A percentile compares a stretch with the other conserved stretches of the same genome.
These are phyloP conservation scores for Augochlora pura DNA, from an alignment of 1,140 invertebrate species.

Conservation along the genomic window DNA sequence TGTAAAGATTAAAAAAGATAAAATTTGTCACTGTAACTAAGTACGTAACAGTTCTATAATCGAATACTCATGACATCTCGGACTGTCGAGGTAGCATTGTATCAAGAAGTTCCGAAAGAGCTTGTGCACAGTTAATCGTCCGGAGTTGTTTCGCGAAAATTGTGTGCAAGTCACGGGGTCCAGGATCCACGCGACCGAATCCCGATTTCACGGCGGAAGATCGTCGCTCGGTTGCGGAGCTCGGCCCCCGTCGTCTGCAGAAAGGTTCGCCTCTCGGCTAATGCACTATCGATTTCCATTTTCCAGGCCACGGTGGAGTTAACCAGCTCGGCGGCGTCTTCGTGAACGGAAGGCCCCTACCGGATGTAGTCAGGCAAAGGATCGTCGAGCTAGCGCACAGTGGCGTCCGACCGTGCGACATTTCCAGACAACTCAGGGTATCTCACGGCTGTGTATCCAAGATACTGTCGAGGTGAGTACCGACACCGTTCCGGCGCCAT, in stretches of 20 bases:
- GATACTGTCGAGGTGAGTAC: slow-evolving; percentile 93
- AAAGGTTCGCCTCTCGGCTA: slow-evolving; percentile 43
- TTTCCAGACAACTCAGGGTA: slow-evolving; percentile 93
- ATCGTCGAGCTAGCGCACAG: slow-evolving; percentile 98
- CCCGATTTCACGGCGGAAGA: slow-evolving; percentile 6
- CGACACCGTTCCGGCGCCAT: slow-evolving; percentile 43
- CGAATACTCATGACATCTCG: too few relatives aligned
- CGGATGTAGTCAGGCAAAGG: slow-evolving; percentile 95
- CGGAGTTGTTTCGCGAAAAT: not conserved
- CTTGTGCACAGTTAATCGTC: too few relatives aligned
- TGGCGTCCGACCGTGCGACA: slow-evolving; percentile 96
- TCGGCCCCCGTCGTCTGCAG: not conserved
- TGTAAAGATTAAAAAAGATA: too few relatives aligned
- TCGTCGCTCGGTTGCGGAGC: not conserved
- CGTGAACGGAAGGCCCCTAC: slow-evolving; percentile 96
- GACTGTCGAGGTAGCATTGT: too few relatives aligned
- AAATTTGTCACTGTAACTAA: too few relatives aligned
- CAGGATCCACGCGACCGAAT: not conserved
- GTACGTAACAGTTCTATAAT: too few relatives aligned
- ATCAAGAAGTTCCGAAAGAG: too few relatives aligned
- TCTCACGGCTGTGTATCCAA: slow-evolving; percentile 97
- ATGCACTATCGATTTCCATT: slow-evolving; percentile 69
- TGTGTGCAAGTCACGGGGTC: not conserved
- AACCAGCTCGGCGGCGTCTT: slow-evolving; percentile 98
- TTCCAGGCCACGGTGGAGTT: slow-evolving; percentile 94